These are phyloP conservation scores for Cotesia typhae DNA, from an alignment of 1,140 invertebrate species.

Conservation along the genomic window DNA sequence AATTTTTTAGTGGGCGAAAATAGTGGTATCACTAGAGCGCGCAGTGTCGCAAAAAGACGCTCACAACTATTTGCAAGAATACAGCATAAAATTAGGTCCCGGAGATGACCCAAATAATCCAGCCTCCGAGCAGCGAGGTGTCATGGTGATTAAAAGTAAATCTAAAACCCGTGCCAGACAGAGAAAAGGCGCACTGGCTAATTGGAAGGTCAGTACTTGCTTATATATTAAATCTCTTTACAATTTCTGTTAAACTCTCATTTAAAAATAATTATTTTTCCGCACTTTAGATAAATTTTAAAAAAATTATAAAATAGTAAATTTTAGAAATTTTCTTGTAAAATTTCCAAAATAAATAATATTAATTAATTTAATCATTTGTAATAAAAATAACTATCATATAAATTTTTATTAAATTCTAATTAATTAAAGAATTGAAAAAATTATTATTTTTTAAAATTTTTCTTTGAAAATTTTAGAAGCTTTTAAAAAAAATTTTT, in stretches of 20 bases:
- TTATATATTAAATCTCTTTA: not conserved
- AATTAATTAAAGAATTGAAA: too few relatives aligned
- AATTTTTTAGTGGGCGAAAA: slow-evolving; percentile 92
- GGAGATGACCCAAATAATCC: slow-evolving; percentile 77
- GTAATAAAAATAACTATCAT: too few relatives aligned
- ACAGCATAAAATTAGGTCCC: slow-evolving; percentile 90
- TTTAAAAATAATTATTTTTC: too few relatives aligned
- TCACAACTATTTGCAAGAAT: slow-evolving; percentile 91
- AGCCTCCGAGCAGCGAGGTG: slow-evolving; percentile 84
- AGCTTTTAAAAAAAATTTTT: too few relatives aligned
- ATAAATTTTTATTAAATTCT: too few relatives aligned
- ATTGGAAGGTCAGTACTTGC: slow-evolving; percentile 87
- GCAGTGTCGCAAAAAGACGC: slow-evolving; percentile 90
- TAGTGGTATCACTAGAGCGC: slow-evolving; percentile 93
- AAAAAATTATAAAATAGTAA: too few relatives aligned
- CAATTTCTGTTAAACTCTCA: not conserved
- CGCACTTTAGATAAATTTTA: too few relatives aligned
- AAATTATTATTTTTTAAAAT: too few relatives aligned
- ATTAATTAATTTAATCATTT: too few relatives aligned
- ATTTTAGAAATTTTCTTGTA: too few relatives aligned
- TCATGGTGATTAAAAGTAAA: slow-evolving; percentile 98
- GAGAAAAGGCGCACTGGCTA: slow-evolving; percentile 92
- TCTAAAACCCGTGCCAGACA: slow-evolving; percentile 95
- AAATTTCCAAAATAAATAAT: too few relatives aligned
- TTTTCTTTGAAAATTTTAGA: too few relatives aligned